A percentile compares a stretch with the other conserved stretches of the same genome.
These are phyloP conservation scores for Tetramorium bicarinatum DNA, from an alignment of 2,888 invertebrate species.

Conservation along the genomic window DNA sequence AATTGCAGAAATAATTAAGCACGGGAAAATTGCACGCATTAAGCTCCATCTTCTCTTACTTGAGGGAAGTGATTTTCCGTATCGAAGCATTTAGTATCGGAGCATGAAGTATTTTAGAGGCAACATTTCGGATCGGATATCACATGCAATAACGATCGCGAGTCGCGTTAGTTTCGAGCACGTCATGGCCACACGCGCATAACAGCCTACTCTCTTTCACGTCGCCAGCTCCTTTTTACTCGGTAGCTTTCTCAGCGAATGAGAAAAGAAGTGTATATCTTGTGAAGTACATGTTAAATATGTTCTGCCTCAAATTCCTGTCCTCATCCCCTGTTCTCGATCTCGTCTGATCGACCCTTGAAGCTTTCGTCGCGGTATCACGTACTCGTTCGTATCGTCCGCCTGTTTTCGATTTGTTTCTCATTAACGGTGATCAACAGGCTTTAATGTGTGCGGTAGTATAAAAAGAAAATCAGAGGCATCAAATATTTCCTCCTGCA, in stretches of 20 bases:
- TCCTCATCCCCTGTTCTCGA: background rate
- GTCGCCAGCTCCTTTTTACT: slow-evolving; percentile 7
- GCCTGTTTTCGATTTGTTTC: slow-evolving; percentile 18
- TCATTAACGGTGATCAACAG: slow-evolving; percentile 29
- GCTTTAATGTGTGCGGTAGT: slow-evolving; percentile 28
- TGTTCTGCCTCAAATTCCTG: background rate
- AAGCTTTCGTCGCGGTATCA: slow-evolving; percentile 10
- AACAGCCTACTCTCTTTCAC: slow-evolving; percentile 54
- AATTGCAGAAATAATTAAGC: slow-evolving; percentile 3
- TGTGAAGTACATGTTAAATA: background rate
- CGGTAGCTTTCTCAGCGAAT: slow-evolving; percentile 23
- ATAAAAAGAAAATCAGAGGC: background rate
- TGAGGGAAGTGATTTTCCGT: background rate
- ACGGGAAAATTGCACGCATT: slow-evolving; percentile 5
- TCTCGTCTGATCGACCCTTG: slow-evolving; percentile 8
- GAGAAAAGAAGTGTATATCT: slow-evolving; percentile 1
- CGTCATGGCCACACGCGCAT: slow-evolving; percentile 53
- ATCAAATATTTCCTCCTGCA: background rate
- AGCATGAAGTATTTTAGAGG: slow-evolving; percentile 14
- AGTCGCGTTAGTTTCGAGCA: slow-evolving; percentile 37
- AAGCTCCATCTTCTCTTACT: slow-evolving; percentile 12
- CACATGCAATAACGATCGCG: slow-evolving; percentile 4
- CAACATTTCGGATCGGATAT: slow-evolving; percentile 19
- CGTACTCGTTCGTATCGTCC: slow-evolving; percentile 22
- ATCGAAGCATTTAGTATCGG: no score